These are phyloP conservation scores for Blomia tropicalis DNA, from an alignment of 2,888 invertebrate species.

Conservation along the genomic window DNA sequence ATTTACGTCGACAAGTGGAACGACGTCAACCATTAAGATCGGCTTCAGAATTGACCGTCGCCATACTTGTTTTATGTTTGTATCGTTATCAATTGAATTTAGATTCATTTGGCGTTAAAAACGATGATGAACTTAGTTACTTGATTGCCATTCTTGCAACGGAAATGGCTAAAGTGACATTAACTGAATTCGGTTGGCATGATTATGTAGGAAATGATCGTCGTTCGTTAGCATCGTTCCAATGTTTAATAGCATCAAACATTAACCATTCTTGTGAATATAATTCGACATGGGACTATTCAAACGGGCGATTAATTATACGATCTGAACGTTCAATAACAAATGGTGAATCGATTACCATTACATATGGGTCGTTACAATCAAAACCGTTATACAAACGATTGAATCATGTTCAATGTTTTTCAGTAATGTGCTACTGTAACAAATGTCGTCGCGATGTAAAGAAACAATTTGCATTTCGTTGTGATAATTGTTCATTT, in stretches of 20 bases:
- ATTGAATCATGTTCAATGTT: neutral
- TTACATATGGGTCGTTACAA: neutral
- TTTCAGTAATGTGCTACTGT: neutral
- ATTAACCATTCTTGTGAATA: neutral
- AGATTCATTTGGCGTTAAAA: neutral
- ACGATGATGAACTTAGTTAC: neutral
- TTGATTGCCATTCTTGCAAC: neutral
- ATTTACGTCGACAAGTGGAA: neutral
- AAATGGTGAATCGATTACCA: neutral
- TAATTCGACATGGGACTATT: neutral
- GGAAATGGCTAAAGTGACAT: neutral
- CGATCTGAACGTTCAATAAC: neutral
- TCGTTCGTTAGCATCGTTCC: neutral
- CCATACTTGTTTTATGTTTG: neutral
- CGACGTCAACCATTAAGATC: neutral
- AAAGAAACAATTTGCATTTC: neutral
- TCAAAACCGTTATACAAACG: neutral
- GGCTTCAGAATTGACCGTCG: neutral
- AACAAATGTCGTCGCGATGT: neutral
- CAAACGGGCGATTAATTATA: neutral
- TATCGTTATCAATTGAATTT: neutral
- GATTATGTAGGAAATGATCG: neutral
- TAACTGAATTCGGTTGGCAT: slow-evolving; percentile 7
- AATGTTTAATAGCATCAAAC: neutral
- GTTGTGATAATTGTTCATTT: neutral